phyloP scores from a whole-genome alignment of 2,113 vertebrate genomes.

The Calyptomena viridis region DNA sequence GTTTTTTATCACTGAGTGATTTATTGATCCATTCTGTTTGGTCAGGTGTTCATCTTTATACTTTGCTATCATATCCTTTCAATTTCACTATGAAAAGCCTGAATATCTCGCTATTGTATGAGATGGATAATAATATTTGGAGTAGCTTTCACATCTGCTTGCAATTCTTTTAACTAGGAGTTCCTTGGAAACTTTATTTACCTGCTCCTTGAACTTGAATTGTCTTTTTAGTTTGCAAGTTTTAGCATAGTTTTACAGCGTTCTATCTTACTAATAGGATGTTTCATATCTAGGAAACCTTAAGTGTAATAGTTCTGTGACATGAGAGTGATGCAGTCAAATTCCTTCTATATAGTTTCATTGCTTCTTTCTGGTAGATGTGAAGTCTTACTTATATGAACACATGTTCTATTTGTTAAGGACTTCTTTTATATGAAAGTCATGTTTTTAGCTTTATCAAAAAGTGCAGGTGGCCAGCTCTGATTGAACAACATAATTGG shows the following conservation, averaged over 20 bases:
- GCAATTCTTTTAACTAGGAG: not conserved
- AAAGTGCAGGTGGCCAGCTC: not conserved
- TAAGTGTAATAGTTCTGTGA: not conserved
- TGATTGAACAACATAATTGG: not conserved
- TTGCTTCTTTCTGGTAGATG: not conserved
- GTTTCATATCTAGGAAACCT: not conserved
- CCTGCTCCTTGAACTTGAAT: not conserved
- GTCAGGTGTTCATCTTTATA: not conserved
- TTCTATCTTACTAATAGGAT: not conserved
- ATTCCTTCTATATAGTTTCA: not conserved
- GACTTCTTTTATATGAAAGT: not conserved
- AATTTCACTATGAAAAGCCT: not conserved
- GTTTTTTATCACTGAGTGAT: not conserved
- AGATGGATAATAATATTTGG: not conserved
- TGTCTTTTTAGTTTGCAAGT: not conserved
- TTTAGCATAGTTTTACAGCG: not conserved
- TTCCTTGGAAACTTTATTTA: not conserved
- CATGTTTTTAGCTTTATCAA: not conserved
- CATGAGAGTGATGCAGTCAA: not conserved
- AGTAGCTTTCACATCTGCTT: not conserved
- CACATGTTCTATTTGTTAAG: not conserved
- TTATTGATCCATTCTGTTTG: not conserved
- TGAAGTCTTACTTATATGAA: not conserved
- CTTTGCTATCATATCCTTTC: not conserved
- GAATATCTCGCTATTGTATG: not conserved